Percentiles rank a stretch among this genome's conserved stretches.
Evolutionary conservation across 2,113 vertebrate species (phyloP).

Genomic region (Mormyrus iriodes): DNA sequence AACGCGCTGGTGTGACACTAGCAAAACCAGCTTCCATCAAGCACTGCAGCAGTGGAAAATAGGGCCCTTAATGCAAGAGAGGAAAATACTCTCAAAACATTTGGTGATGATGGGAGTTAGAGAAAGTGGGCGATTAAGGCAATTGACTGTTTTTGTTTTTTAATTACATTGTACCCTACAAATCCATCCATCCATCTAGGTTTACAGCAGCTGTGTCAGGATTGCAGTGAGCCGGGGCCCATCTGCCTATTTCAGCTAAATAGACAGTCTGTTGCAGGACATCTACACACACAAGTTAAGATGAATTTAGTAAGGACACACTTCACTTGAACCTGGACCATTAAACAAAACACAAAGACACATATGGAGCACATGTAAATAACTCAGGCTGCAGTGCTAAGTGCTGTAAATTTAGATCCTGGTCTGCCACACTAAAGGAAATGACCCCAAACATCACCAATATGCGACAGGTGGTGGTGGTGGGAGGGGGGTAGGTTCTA

Average conservation of each 20-base stretch:
- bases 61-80: no score
- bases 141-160: no score
- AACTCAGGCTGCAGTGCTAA: background rate
- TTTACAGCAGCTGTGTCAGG: background rate
- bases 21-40: no score
- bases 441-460: background rate
- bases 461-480: background rate
- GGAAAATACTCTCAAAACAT: no score
- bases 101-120: no score
- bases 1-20: no score
- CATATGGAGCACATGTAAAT: background rate
- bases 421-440: background rate
- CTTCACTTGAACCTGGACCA: background rate
- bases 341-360: background rate
- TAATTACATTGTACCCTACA: background rate
- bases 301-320: background rate
- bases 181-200: background rate
- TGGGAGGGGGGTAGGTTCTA: no score
- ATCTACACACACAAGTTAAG: background rate
- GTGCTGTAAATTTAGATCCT: background rate
- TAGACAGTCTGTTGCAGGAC: background rate
- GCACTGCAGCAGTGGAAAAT: no score
- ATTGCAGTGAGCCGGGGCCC: background rate
- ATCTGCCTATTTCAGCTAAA: background rate
- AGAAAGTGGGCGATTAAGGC: no score